Evolutionary conservation across 2,113 vertebrate species (phyloP), one percentile per base, ranked within the genome.

Genomic region (Phaethornis superciliosus): DNA sequence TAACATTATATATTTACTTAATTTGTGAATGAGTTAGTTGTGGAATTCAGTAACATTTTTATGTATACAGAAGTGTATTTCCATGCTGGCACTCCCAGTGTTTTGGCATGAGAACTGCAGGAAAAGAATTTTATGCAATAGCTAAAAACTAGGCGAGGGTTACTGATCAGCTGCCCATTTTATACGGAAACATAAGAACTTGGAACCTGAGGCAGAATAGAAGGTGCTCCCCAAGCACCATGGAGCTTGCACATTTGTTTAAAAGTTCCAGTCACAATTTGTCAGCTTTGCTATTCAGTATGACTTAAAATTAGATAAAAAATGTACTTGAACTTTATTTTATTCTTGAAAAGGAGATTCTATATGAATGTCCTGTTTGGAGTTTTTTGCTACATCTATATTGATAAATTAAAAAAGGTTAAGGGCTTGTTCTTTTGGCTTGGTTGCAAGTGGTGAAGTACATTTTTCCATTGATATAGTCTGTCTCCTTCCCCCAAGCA

Each of bases 11-110:
- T 17, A 58, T 91, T 62, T 88, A 65, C n/a, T 81, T 85, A 68
- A 69, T 60, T 63, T 80, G 7, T 71, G 40, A 94, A 88, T 6
- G 20, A 83, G 1, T 30, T 51, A 81, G 26, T 23, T 90, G 37
- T 69, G 22, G 32, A 89, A 94, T 95, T 91, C 46, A 81, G 64
- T 81, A 91, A 64, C 2, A 28, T 28, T 83, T 89, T 89, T 58
- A 30, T 68, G 51, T 59, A 37, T 17, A 55, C 3, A 71, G 44
- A 83, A 78, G 7, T 49, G 5, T 9, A 58, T 81, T 71, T 78
- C 23, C 68, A 6, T 40, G 7, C 12, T 85, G 70, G 10, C 22
- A 49, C 7, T 84, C 44, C 63, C 14, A 44, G 21, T 63, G 19
- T 60, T 92, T 92, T 68, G 69, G 28, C 21, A 52, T 64, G 35